phyloP scores from a whole-genome alignment of 1,140 invertebrate species.

The Ptiloglossa arizonensis region DNA sequence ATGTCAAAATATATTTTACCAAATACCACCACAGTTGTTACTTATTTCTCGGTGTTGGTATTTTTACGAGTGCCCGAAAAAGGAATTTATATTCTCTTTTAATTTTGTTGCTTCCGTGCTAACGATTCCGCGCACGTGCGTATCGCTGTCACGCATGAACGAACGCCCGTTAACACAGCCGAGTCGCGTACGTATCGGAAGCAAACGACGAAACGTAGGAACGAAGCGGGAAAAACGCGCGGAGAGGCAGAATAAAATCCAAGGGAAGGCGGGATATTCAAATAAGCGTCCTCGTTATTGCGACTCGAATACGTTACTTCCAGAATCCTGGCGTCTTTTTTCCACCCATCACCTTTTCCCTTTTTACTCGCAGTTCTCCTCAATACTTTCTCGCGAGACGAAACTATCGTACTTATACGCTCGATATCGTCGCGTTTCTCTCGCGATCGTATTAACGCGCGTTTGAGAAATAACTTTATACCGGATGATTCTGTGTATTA shows the following conservation, averaged over 20 bases:
- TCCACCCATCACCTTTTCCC: not conserved
- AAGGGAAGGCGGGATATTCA: conserved; percentile 40
- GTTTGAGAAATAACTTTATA: too few species aligned
- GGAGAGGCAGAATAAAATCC: conserved; percentile 39
- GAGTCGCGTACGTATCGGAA: conserved; percentile 25
- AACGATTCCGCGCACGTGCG: conserved; percentile 37
- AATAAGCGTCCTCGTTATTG: conserved; percentile 43
- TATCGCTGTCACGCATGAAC: conserved; percentile 38
- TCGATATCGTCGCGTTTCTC: not conserved
- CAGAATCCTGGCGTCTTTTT: not conserved
- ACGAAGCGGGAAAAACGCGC: not conserved
- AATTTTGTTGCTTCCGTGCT: conserved; percentile 39
- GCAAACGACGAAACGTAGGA: conserved; percentile 49
- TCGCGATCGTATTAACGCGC: too few species aligned
- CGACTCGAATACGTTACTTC: conserved; percentile 35
- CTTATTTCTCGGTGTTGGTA: not conserved
- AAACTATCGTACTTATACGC: conserved; percentile 22
- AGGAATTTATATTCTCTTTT: conserved; percentile 13
- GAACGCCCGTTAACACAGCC: conserved; percentile 27
- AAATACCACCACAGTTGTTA: too few species aligned
- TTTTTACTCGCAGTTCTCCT: not conserved
- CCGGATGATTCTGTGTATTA: too few species aligned
- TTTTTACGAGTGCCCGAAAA: not conserved
- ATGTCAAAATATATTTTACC: too few species aligned
- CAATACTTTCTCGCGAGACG: conserved; percentile 1